Conservation (phyloP, 1,140 invertebrate genomes). For the Panonychus citri region DNA sequence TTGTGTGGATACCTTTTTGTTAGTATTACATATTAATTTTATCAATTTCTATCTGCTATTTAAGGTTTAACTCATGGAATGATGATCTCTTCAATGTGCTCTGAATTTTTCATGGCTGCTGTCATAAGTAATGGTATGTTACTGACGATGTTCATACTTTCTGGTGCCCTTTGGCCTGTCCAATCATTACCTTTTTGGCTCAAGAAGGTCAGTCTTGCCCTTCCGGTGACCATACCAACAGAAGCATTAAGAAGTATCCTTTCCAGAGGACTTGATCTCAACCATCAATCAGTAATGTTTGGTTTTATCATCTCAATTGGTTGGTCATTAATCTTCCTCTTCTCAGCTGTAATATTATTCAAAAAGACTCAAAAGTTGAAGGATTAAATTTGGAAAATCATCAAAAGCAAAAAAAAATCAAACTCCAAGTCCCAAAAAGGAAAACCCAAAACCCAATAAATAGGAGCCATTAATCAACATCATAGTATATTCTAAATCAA, state of each 20-base stretch:
- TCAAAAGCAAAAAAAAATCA: too few relatives aligned
- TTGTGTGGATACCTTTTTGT: background rate
- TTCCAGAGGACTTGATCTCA: background rate
- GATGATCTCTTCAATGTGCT: background rate
- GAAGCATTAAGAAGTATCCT: conserved; percentile 62
- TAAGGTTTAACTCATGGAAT: conserved; percentile 1
- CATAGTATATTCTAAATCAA: too few relatives aligned
- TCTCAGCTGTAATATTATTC: background rate
- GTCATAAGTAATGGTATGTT: background rate
- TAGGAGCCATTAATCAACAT: too few relatives aligned
- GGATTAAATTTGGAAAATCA: background rate
- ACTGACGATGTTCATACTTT: conserved; percentile 20
- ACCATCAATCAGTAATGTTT: background rate
- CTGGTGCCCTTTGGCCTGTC: conserved; percentile 68
- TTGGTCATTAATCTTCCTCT: background rate
- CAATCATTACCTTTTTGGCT: conserved; percentile 69
- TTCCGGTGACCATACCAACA: conserved; percentile 71
- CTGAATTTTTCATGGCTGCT: background rate
- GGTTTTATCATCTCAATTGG: background rate
- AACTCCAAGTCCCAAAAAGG: too few relatives aligned
- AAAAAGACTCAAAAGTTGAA: background rate
- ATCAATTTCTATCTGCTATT: background rate
- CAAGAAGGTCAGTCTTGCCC: conserved; percentile 49
- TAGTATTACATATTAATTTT: background rate
- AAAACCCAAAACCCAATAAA: too few relatives aligned